phyloP scores from a whole-genome alignment of 2,888 invertebrate species.

The Ochlodes sylvanus region DNA sequence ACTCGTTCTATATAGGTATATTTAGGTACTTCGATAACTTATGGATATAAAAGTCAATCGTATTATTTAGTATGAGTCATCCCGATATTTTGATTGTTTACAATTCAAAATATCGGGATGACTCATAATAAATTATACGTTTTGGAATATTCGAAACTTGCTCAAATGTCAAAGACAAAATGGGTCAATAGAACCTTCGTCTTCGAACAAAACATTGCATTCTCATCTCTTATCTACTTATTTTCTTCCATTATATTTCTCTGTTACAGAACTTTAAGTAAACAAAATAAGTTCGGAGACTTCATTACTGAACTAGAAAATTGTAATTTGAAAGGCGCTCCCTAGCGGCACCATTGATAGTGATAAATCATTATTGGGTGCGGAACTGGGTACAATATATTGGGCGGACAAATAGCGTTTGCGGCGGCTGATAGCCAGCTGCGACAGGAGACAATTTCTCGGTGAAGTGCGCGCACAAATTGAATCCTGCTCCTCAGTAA shows the following conservation, averaged over 20 bases:
- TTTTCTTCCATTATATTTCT: too few species aligned
- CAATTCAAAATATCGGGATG: too few species aligned
- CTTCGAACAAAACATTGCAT: too few species aligned
- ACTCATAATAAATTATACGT: too few species aligned
- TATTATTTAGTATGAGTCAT: too few species aligned
- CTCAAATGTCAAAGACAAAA: too few species aligned
- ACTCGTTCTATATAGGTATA: not conserved
- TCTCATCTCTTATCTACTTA: too few species aligned
- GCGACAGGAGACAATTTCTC: conserved; percentile 80
- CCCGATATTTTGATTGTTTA: too few species aligned
- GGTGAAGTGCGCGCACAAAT: conserved; percentile 80
- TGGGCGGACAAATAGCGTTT: conserved; percentile 23
- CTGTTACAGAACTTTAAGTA: not conserved
- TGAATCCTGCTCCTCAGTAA: conserved; percentile 72
- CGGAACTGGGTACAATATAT: conserved; percentile 24
- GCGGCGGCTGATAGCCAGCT: conserved; percentile 66
- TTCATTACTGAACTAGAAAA: not conserved
- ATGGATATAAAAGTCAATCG: too few species aligned
- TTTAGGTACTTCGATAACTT: too few species aligned
- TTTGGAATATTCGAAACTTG: too few species aligned
- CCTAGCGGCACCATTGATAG: not conserved
- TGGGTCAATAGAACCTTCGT: too few species aligned
- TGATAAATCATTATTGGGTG: conserved; percentile 13
- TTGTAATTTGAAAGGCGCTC: not conserved
- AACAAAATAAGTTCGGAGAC: not conserved